Percentiles rank a stretch among this genome's conserved stretches.
phyloP scores from a whole-genome alignment of 1,140 invertebrate genomes.

The Eueides isabella region DNA sequence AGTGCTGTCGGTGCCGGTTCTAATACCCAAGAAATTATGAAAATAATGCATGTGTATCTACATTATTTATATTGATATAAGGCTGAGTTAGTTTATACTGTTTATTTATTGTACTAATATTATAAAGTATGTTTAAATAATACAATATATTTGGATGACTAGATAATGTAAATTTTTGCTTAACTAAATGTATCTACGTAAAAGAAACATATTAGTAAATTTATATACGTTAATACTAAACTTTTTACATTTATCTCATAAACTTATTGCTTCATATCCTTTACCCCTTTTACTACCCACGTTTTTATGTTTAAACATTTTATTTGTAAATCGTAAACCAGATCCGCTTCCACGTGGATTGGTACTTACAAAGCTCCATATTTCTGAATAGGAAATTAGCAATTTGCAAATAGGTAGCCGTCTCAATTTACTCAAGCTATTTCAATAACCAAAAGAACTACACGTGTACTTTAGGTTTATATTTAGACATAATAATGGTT shows the following conservation, averaged over 20 bases:
- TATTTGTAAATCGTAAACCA: not conserved
- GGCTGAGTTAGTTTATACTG: too few species aligned
- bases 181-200: too few species aligned
- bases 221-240: not conserved
- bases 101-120: too few species aligned
- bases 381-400: constrained; percentile 24
- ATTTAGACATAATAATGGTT: not conserved
- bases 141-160: not conserved
- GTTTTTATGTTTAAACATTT: not conserved
- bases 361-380: not conserved
- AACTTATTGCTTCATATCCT: not conserved
- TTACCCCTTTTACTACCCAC: not conserved
- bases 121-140: not conserved
- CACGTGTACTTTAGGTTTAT: constrained; percentile 18
- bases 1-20: too few species aligned
- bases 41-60: too few species aligned
- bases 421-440: not conserved
- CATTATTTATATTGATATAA: too few species aligned
- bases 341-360: constrained; percentile 16
- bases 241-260: not conserved
- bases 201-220: not conserved
- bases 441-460: not conserved
- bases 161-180: not conserved
- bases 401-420: constrained; percentile 10
- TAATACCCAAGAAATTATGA: too few species aligned